Conservation (phyloP, 2,797 vertebrate species). For the Hylomyscus alleni region DNA sequence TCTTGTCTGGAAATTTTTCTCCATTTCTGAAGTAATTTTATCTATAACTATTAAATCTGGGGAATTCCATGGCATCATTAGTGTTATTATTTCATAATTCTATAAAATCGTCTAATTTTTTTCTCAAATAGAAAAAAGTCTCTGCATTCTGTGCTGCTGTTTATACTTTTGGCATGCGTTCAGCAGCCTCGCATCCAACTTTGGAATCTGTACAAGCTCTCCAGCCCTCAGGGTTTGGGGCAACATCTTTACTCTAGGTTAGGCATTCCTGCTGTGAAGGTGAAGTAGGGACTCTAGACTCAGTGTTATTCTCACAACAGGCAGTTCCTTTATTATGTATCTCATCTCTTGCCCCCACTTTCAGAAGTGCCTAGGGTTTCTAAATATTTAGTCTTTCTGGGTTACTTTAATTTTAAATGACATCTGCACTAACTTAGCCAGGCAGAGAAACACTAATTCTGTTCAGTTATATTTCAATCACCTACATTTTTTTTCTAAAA, state of each 20-base stretch:
- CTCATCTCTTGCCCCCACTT: accelerated
- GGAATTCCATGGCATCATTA: not conserved
- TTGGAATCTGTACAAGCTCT: not conserved
- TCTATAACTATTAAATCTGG: not conserved
- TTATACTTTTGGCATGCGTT: not conserved
- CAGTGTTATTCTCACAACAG: not conserved
- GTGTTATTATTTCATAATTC: not conserved
- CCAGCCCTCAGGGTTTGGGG: not conserved
- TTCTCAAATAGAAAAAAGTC: not conserved
- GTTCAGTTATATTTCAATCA: not conserved
- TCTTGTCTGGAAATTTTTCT: not conserved
- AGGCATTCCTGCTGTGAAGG: not conserved
- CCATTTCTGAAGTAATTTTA: not conserved
- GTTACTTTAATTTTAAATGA: not conserved
- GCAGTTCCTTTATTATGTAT: not conserved
- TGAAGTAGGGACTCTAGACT: not conserved
- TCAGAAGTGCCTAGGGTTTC: not conserved
- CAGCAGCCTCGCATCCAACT: not conserved
- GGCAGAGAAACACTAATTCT: not conserved
- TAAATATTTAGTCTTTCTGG: not conserved
- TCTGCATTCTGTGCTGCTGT: not conserved
- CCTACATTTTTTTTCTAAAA: not conserved
- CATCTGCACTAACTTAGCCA: not conserved
- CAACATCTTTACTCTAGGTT: not conserved
- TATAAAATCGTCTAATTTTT: not conserved